Evolutionary conservation across 2,113 vertebrate species (phyloP), one percentile per base, ranked within the genome.

Genomic region (Passer montanus): DNA sequence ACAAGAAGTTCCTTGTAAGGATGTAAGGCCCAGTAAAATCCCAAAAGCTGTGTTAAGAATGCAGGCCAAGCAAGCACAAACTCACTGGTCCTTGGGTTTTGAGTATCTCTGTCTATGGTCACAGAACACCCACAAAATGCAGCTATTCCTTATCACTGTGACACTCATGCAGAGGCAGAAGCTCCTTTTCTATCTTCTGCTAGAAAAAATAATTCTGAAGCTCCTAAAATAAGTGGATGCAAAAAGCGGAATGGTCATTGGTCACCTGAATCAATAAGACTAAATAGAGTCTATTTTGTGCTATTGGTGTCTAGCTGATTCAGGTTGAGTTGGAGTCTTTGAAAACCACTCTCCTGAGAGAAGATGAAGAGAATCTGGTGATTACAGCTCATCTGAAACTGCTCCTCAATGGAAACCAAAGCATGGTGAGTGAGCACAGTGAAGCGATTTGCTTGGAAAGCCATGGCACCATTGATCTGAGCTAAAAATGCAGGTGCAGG

Each of bases 151-250:
- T 58, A 43, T 28, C 33, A 59, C 28, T 9, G 86, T 53, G 44
- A 64, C 11, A 24, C 4, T 62, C 30, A 11, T 2, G 8, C 26
- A 70, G 66, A 44, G 26, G 30, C 39, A 78, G 33, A 77, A 72
- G 12, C 3, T 6, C 35, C 16, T 86, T 76, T 63, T 68, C 37
- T 35, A 15, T 13, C 11, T 6, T 31, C 4, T 0, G 1, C 37
- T 21, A 75, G 33, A 55, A 92, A 88, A 88, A 26, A 6, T 70
- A 4, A 59, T 47, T 63, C 59, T 7, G 14, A 90, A 93, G n/a
- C 52, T 64, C 13, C 10, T 46, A 31, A 72, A 53, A 17, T 21
- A 60, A 67, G 23, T 18, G 15, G 37, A 30, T 70, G 30, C 7
- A 67, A 55, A 69, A 84, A 59, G 33, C 20, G 27, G 15, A 52